Percentiles rank a stretch among this genome's conserved stretches.
Conservation (phyloP, 1,140 invertebrate species). For the Maniola jurtina region DNA sequence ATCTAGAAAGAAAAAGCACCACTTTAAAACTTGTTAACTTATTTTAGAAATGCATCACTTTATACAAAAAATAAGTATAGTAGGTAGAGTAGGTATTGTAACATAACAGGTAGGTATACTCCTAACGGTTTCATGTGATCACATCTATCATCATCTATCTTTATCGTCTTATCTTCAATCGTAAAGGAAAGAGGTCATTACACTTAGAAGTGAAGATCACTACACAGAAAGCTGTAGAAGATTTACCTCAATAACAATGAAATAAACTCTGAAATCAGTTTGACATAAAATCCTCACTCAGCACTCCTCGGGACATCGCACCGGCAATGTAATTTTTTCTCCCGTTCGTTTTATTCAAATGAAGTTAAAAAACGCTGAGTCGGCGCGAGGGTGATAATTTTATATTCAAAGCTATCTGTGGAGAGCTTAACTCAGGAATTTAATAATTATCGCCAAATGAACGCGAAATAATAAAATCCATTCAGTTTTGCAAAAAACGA, state of each 20-base stretch:
- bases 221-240: not conserved
- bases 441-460: conserved; percentile 15
- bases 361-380: conserved; percentile 61
- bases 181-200: no score
- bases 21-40: no score
- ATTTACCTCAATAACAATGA: conserved; percentile 27
- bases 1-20: no score
- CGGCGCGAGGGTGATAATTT: conserved; percentile 63
- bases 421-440: conserved; percentile 19
- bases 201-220: no score
- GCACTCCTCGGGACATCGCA: conserved; percentile 47
- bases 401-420: conserved; percentile 47
- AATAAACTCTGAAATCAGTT: conserved; percentile 27
- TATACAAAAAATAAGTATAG: no score
- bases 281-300: conserved; percentile 39
- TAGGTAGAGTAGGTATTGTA: no score
- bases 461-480: conserved; percentile 3
- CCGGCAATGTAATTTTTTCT: conserved; percentile 50
- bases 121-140: no score
- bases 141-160: no score
- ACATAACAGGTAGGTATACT: no score
- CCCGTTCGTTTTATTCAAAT: conserved; percentile 60
- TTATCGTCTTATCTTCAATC: no score
- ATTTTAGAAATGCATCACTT: no score
- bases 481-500: not conserved